Percentiles rank a stretch among this genome's conserved stretches.
Conservation (phyloP, 2,113 vertebrate species). For the Psittacus erithacus region DNA sequence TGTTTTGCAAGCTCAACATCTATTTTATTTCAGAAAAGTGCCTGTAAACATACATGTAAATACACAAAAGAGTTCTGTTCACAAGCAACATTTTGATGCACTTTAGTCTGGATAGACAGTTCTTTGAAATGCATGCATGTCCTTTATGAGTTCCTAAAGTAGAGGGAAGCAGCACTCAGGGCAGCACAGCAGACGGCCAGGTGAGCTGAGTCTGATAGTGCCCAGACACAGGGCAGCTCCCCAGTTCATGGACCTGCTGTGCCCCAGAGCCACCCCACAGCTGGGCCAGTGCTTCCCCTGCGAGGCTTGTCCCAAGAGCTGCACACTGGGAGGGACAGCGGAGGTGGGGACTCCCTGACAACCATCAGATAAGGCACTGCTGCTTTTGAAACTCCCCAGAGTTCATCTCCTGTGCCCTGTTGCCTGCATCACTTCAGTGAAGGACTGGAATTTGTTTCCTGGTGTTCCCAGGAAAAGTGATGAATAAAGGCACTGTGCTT, state of each 20-base stretch:
- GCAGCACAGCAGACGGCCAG: not conserved
- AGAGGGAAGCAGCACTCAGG: not conserved
- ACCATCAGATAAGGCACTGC: not conserved
- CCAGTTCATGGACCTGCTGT: not conserved
- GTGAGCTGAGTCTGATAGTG: not conserved
- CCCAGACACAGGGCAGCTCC: not conserved
- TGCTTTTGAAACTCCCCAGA: not conserved
- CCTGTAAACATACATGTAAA: not conserved
- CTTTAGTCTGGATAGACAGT: not conserved
- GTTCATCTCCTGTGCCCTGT: not conserved
- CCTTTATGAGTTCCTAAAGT: not conserved
- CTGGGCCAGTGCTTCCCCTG: not conserved
- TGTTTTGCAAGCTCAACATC: not conserved
- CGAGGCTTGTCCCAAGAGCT: not conserved
- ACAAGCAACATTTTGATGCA: not conserved
- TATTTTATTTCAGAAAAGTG: not conserved
- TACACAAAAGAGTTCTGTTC: not conserved
- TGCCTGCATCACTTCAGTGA: not conserved
- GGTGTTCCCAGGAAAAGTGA: not conserved
- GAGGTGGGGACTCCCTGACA: not conserved
- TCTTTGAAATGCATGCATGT: not conserved
- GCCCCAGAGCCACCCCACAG: not conserved
- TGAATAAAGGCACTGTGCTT: not conserved
- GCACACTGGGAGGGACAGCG: not conserved
- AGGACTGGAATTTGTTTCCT: not conserved